A percentile compares a stretch with the other conserved stretches of the same genome.
Conservation (phyloP, 2,113 vertebrate genomes). For the Tragelaphus strepsiceros region DNA sequence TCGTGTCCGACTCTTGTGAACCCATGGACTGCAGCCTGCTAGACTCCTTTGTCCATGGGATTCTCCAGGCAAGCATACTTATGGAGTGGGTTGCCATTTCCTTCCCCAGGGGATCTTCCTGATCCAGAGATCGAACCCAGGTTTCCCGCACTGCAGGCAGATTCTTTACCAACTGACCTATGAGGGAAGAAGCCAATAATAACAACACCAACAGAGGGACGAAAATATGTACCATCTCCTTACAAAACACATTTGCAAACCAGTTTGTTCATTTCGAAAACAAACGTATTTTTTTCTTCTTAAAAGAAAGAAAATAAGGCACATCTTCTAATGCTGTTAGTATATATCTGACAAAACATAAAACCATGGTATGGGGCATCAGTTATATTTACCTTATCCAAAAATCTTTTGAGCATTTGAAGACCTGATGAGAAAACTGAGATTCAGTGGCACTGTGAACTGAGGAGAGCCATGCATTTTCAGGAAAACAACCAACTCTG, state of each 20-base stretch:
- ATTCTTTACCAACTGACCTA: background rate
- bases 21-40: background rate
- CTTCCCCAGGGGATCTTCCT: background rate
- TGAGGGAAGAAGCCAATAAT: background rate
- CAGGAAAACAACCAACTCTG: background rate
- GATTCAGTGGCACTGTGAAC: background rate
- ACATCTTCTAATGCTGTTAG: background rate
- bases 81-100: background rate
- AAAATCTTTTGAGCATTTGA: background rate
- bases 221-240: background rate
- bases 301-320: background rate
- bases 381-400: background rate
- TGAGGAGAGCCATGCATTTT: background rate
- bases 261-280: background rate
- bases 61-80: background rate
- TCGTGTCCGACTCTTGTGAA: accelerated
- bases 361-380: accelerated
- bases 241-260: background rate
- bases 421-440: background rate
- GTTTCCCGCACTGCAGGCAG: background rate
- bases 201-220: background rate
- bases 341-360: background rate
- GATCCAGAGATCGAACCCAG: background rate
- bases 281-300: background rate
- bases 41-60: background rate